Evolutionary conservation across 1,140 invertebrate species (phyloP), one percentile per base, ranked within the genome.

Genomic region (Dreissena polymorpha): DNA sequence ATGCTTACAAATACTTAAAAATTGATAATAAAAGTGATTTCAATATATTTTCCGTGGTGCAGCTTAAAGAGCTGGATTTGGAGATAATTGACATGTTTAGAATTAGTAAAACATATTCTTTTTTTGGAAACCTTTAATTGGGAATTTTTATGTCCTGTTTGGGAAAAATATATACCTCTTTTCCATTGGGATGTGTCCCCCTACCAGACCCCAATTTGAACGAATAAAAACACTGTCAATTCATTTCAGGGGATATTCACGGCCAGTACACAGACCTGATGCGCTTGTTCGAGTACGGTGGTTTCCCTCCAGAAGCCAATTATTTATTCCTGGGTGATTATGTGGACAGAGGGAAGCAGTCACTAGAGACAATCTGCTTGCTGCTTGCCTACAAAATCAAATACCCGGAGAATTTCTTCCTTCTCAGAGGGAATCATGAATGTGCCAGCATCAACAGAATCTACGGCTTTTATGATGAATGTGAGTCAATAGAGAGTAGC

Each of bases 351-450:
- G 95, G 95, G 55, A 94, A 95, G 84, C 94, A 95, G 88, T 95
- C 94, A 69, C 89, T 95, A 27, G 95, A 95, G 88, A 93, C 93
- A 5, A 93, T 93, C 68, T 93, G 92, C 86, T 86, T 93, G 65
- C 83, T 93, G 57, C 83, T 93, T 76, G 92, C 92, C 13, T 93
- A 93, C 85, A 93, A 93, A 87, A 93, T 93, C 64, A 92, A 93
- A 87, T 93, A 95, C 89, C 92, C 92, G 51, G 94, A 95, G 88
- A 95, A 95, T 89, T 95, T 95, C 89, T 95, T 95, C 91, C 89
- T 95, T n/a, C 92, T 96, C 49, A 91, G 95, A 81, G 95, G 95
- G 67, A 96, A 95, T 88, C 95, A 95, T 90, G 95, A 95, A 91
- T 95, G 94, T 90, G 94, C 94, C 53, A 94, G 93, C 83, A 95